Evolutionary conservation across 1,140 invertebrate species (phyloP).

Genomic region (Calephelis nemesis): DNA sequence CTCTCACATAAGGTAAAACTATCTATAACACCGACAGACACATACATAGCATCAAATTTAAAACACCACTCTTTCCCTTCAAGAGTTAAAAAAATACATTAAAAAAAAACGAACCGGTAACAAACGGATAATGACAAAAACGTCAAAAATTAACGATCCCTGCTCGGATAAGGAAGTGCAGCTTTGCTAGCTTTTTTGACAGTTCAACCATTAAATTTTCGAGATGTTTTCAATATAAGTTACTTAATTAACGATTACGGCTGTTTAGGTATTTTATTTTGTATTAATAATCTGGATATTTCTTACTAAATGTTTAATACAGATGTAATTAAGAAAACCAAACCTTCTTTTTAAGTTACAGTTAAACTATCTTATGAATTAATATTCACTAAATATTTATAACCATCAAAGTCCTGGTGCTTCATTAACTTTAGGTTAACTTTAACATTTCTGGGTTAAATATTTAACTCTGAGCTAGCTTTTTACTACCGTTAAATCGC

Average conservation of each 20-base stretch:
- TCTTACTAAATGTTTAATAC: neutral
- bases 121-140: slow-evolving; percentile 33
- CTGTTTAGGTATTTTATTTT: neutral
- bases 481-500: no score
- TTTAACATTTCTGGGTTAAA: no score
- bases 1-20: no score
- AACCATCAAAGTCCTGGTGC: no score
- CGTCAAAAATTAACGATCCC: slow-evolving; percentile 36
- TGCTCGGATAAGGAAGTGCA: slow-evolving; percentile 31
- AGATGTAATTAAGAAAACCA: neutral
- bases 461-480: no score
- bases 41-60: no score
- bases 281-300: neutral
- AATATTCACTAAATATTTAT: no score
- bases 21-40: neutral
- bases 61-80: no score
- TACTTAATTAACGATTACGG: neutral
- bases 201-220: neutral
- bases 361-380: no score
- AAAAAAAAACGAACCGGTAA: slow-evolving; percentile 34
- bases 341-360: no score
- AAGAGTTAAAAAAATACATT: no score
- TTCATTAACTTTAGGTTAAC: no score
- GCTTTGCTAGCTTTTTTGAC: neutral
- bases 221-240: neutral